phyloP scores from a whole-genome alignment of 1,140 invertebrate species.

The Pseudomyrmex cubaensis region DNA sequence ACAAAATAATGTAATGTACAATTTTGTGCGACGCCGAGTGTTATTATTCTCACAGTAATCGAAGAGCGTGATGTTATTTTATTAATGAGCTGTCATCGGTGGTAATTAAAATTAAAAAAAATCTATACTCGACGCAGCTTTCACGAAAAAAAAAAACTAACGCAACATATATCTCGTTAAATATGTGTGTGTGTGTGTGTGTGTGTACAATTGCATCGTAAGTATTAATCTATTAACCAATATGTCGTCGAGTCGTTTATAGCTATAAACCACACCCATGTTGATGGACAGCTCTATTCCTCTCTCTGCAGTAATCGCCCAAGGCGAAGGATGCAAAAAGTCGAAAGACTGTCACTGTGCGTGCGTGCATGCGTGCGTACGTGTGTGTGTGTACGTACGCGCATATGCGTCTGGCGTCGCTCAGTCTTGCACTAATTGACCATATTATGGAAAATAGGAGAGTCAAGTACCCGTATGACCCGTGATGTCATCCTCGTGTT shows the following conservation, averaged over 20 bases:
- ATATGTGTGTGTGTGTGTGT: not conserved
- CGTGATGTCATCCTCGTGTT: conserved; percentile 75
- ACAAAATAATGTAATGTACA: not conserved
- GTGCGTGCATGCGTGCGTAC: too few relatives aligned
- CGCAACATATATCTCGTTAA: not conserved
- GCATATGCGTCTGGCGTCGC: conserved; percentile 34
- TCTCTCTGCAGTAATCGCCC: not conserved
- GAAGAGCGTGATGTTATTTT: not conserved
- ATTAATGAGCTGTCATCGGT: not conserved
- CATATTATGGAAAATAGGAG: conserved; percentile 77
- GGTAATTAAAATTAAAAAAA: not conserved
- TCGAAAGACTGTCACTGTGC: conserved; percentile 47
- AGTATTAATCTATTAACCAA: conserved; percentile 25
- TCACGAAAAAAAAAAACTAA: not conserved
- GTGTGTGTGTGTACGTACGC: too few relatives aligned
- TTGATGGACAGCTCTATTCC: conserved; percentile 30
- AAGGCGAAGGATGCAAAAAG: conserved; percentile 50
- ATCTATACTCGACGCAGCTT: not conserved
- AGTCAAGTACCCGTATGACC: conserved; percentile 73
- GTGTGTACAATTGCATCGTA: not conserved
- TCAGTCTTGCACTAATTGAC: conserved; percentile 73
- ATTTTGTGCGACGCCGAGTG: not conserved
- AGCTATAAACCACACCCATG: conserved; percentile 34
- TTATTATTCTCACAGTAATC: conserved; percentile 13
- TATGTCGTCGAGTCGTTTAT: conserved; percentile 17